Conservation (phyloP, 2,888 invertebrate genomes). For the Orthonevra nobilis region DNA sequence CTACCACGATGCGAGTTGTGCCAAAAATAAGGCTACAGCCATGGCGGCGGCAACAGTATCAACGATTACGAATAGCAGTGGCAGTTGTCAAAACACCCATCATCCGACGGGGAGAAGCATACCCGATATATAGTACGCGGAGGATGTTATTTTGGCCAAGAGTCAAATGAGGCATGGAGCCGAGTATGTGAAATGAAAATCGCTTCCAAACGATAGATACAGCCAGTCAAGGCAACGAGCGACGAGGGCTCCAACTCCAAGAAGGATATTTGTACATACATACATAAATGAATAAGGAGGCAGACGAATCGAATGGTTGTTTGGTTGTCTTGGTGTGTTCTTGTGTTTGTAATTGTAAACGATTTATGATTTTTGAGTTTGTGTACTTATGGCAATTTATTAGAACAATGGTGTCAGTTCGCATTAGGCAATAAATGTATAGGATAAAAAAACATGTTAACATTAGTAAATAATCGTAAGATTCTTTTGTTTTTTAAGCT, state of each 20-base stretch:
- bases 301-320: slow-evolving; percentile 31
- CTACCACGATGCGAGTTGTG: slow-evolving; percentile 79
- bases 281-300: too few relatives aligned
- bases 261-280: slow-evolving; percentile 4
- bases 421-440: slow-evolving; percentile 34
- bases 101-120: slow-evolving; percentile 55
- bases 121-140: slow-evolving; percentile 80
- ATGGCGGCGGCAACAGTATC: slow-evolving; percentile 55
- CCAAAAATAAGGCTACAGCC: slow-evolving; percentile 77
- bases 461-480: slow-evolving; percentile 41
- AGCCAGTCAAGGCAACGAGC: not conserved
- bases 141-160: slow-evolving; percentile 78
- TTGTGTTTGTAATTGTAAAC: slow-evolving; percentile 36
- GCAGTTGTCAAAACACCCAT: slow-evolving; percentile 65
- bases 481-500: too few relatives aligned
- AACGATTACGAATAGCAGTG: slow-evolving; percentile 53
- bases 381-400: slow-evolving; percentile 30
- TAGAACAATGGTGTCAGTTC: slow-evolving; percentile 30
- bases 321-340: slow-evolving; percentile 32
- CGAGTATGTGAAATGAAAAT: slow-evolving; percentile 57
- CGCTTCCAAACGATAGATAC: not conserved
- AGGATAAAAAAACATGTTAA: slow-evolving; percentile 42
- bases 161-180: slow-evolving; percentile 73
- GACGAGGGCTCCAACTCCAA: not conserved
- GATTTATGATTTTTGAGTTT: slow-evolving; percentile 50